Evolutionary conservation across 2,797 vertebrate species (phyloP), one percentile per base, ranked within the genome.

Genomic region (Acanthopagrus latus): DNA sequence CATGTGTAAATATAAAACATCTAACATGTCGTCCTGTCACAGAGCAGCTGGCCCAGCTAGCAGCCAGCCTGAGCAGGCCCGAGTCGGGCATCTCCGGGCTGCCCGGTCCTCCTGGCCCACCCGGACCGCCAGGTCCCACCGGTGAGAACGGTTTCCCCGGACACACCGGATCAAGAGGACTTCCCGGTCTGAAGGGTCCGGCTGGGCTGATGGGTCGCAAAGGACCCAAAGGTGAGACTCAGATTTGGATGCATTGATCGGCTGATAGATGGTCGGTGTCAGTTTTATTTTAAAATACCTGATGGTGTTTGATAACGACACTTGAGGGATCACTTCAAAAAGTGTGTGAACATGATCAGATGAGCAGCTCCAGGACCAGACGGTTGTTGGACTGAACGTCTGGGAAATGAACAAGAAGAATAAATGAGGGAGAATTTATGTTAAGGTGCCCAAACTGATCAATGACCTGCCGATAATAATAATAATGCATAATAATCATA

Each of bases 11-110:
- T 46, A 18, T 55, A 67, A 82, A 68, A 27, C 6, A 7, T 79
- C 38, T 60, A 44, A 23, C 17, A 3, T 18, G 50, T 70, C 41
- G 5, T 81, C 69, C 44, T 18, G 67, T 82, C 91, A 94, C 92
- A 99, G 98, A 98, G 88, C 97, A 99, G 91, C 91, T 99, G 71
- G 96, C 96, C 83, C 96, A 97, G 91, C 94, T 99, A 91, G 97
- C 98, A 84, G 97, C 97, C 58, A 99, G 97, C 78, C 95, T 99
- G 51, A 96, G 85, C 74, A 93, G 97, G 78, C 98, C 98, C 1
- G 97, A 97, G 77, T 96, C 95, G 0, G 98, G 97, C 33, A 93
- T 95, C 71, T 71, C 95, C 0, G 98, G 98, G 23, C 89, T 97
- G 10, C 97, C 96, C 0, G 97, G 98, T 5, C 95, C 84, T 44